phyloP scores from a whole-genome alignment of 2,113 vertebrate genomes.

The Apodemus sylvaticus region DNA sequence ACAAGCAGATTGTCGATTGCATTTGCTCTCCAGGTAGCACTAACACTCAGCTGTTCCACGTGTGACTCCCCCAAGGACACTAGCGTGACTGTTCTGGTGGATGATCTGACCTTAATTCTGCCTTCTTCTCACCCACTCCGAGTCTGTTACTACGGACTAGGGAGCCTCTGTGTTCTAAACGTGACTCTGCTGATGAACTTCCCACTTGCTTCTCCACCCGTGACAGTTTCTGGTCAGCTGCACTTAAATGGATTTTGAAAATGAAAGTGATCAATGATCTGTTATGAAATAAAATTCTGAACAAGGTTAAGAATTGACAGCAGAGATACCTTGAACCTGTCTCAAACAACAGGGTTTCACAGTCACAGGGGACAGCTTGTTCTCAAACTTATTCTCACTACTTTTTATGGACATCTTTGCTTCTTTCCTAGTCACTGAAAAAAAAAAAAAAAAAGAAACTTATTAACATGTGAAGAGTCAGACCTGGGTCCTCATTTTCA shows the following conservation, averaged over 20 bases:
- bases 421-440: conserved; percentile 6
- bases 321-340: conserved; percentile 37
- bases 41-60: neutral
- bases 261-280: conserved; percentile 71
- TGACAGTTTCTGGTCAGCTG: conserved; percentile 69
- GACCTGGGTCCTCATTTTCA: neutral
- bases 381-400: conserved; percentile 26
- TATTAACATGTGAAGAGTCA: neutral
- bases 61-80: conserved; percentile 56
- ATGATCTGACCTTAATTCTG: conserved; percentile 35
- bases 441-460: too few species aligned
- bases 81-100: conserved; percentile 19
- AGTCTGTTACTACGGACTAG: conserved; percentile 42
- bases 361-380: conserved; percentile 25
- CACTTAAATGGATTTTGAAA: conserved; percentile 68
- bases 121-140: neutral
- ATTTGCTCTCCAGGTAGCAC: conserved; percentile 56
- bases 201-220: conserved; percentile 44
- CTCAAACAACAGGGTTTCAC: conserved; percentile 49
- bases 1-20: conserved; percentile 42
- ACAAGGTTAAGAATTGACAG: conserved; percentile 56
- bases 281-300: conserved; percentile 71
- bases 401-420: conserved; percentile 5
- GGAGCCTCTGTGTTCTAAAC: conserved; percentile 35
- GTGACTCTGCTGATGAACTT: conserved; percentile 58